Evolutionary conservation across 2,113 vertebrate species (phyloP).

Genomic region (Thalassarche chlororhynchos): DNA sequence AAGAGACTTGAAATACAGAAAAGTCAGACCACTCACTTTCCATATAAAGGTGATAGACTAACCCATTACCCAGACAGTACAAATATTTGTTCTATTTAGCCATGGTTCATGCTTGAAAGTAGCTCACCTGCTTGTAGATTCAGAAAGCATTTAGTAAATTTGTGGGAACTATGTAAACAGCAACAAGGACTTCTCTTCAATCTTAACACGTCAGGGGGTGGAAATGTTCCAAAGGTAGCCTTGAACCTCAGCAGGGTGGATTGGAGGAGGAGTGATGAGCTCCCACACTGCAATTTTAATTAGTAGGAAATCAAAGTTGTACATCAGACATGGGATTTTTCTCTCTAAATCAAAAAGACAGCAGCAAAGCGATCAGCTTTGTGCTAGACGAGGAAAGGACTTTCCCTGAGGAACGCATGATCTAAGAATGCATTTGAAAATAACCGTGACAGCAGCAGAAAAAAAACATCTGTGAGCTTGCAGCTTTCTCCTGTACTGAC

Average conservation of each 20-base stretch:
- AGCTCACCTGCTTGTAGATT: not conserved
- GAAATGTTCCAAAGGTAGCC: not conserved
- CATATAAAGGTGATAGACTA: not conserved
- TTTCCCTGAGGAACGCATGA: not conserved
- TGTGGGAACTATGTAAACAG: not conserved
- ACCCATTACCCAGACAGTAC: not conserved
- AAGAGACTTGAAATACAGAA: not conserved
- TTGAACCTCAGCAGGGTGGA: conserved; percentile 13
- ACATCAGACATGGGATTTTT: conserved; percentile 35
- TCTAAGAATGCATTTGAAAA: conserved; percentile 42
- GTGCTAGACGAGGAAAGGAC: not conserved
- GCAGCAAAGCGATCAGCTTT: not conserved
- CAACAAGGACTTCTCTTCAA: not conserved
- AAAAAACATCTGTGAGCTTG: not conserved
- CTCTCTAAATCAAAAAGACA: conserved; percentile 38
- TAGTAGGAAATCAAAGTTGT: conserved; percentile 49
- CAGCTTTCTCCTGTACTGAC: not conserved
- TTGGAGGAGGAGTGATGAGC: not conserved
- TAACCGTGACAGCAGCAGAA: not conserved
- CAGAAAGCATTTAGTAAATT: not conserved
- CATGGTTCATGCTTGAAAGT: not conserved
- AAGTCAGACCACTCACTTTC: not conserved
- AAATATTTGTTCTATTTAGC: not conserved
- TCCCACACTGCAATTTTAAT: conserved; percentile 30
- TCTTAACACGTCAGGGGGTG: not conserved